These are phyloP conservation scores for Ennomos erosarius DNA, from an alignment of 2,888 invertebrate genomes.

Conservation along the genomic window DNA sequence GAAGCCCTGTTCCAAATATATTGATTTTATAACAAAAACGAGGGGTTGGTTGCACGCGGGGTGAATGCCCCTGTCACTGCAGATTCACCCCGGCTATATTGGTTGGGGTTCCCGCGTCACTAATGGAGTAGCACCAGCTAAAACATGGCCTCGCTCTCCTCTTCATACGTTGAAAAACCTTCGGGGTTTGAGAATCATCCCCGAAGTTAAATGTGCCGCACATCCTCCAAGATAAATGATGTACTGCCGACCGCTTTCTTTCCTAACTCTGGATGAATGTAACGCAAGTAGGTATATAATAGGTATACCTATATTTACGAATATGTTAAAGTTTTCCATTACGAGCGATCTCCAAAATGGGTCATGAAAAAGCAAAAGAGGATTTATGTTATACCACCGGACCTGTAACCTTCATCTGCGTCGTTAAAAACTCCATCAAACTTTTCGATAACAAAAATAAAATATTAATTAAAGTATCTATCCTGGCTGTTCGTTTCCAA, in stretches of 20 bases:
- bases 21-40: constrained; percentile 84
- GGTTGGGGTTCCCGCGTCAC: constrained; percentile 77
- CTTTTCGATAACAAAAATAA: constrained; percentile 39
- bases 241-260: constrained; percentile 41
- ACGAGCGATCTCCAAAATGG: constrained; percentile 2
- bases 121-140: constrained; percentile 79
- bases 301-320: constrained; percentile 15
- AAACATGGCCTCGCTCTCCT: constrained; percentile 77
- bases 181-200: constrained; percentile 60
- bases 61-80: constrained; percentile 83
- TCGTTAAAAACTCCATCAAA: constrained; percentile 32
- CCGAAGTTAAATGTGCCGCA: constrained; percentile 50
- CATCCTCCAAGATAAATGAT: constrained; percentile 46
- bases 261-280: constrained; percentile 31
- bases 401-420: constrained; percentile 3
- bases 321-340: constrained; percentile 25
- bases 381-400: neutral
- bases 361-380: constrained; percentile 4
- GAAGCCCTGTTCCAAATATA: constrained; percentile 75
- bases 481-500: constrained; percentile 31
- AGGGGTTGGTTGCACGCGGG: constrained; percentile 79
- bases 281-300: constrained; percentile 12
- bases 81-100: constrained; percentile 77
- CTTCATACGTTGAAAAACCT: constrained; percentile 71
- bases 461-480: constrained; percentile 42